Evolutionary conservation across 1,140 invertebrate species (phyloP), one percentile per base, ranked within the genome.

Genomic region (Trachymyrmex cornetzi): DNA sequence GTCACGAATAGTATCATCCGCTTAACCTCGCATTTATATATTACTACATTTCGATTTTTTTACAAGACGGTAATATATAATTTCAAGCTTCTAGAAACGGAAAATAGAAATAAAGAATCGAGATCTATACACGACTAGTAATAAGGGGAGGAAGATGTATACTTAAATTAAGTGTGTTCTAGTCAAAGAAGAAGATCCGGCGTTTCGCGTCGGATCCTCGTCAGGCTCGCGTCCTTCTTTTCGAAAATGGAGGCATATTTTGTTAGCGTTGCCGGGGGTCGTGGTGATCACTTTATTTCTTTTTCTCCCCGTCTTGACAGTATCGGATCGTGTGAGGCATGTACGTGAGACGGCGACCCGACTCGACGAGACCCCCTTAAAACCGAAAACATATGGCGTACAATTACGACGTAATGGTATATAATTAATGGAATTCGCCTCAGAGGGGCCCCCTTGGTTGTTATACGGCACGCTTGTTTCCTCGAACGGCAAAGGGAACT

Each of bases 341-440:
- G 14, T 19, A 48, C 63, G 27, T 27, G 74, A 22, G 4, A 81
- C 27, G 44, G 27, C 71, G 74, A 79, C 22, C 64, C 66, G 63
- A 59, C 59, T 66, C 44, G 38, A 44, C 55, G 69, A 67, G 75
- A 74, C 69, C 87, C 88, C 69, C 79, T 75, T 79, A 87, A 84
- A 91, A 79, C n/a, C 72, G 59, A 87, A 87, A 91, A 91, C 90
- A 91, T 80, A 89, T 87, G 90, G 85, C 71, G 72, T 44, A 69
- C 90, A 90, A 91, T 92, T 91, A 90, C 79, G 66, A 66, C 24
- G 59, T 92, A 91, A 92, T 91, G 50, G 86, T 89, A 89, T 90
- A 89, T 72, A 90, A 92, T 92, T 91, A 92, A 89, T 89, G 80
- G 77, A 85, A 92, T 88, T 89, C 81, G 53, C 38, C 38, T 53